Conservation (phyloP, 2,797 vertebrate genomes). For the Periophthalmus magnuspinnatus region DNA sequence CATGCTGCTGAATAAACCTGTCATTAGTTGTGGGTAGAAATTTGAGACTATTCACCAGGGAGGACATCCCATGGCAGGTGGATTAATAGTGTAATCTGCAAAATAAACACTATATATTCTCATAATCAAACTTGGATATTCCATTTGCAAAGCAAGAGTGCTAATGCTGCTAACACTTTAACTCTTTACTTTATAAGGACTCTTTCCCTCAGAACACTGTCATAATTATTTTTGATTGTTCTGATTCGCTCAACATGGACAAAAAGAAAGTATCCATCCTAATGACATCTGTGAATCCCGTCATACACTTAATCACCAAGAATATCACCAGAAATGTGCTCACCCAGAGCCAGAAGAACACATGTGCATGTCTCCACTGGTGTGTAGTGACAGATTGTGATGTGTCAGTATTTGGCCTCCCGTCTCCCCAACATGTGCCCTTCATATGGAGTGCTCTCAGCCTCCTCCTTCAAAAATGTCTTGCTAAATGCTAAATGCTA, state of each 20-base stretch:
- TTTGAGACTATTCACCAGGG: no score
- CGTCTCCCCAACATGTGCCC: slow-evolving; percentile 56
- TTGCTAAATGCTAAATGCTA: slow-evolving; percentile 52
- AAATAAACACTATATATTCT: no score
- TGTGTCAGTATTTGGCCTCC: slow-evolving; percentile 23
- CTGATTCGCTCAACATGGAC: background rate
- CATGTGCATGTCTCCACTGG: slow-evolving; percentile 5
- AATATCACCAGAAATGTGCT: background rate
- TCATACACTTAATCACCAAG: background rate
- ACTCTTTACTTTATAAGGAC: no score
- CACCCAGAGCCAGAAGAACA: background rate
- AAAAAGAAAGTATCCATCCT: background rate
- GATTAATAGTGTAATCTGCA: no score
- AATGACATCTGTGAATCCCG: background rate
- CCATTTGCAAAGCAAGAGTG: no score
- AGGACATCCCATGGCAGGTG: no score
- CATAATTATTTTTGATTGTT: background rate
- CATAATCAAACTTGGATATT: no score
- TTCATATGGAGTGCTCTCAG: slow-evolving; percentile 56
- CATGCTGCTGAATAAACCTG: no score
- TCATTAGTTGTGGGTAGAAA: no score
- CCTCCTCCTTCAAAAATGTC: slow-evolving; percentile 40
- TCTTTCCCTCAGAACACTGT: background rate
- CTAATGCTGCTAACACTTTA: no score
- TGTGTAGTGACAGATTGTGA: slow-evolving; percentile 32